phyloP scores from a whole-genome alignment of 2,888 invertebrate species.

The Spatulosminthurus flaviceps region DNA sequence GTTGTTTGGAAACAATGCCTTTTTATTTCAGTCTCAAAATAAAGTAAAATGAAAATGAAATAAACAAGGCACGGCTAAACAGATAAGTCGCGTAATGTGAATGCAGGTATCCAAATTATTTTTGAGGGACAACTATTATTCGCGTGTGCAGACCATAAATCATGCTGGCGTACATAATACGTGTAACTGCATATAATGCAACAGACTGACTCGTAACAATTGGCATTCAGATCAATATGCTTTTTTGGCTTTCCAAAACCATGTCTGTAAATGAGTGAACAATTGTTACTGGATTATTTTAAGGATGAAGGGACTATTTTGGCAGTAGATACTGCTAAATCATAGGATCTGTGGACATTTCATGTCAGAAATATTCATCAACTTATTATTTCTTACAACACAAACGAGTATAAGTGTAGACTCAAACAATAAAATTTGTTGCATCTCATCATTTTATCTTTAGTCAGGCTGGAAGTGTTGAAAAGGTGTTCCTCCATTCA shows the following conservation, averaged over 20 bases:
- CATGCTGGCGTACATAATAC: not conserved
- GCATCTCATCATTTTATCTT: not conserved
- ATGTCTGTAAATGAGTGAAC: too few species aligned
- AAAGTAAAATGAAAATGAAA: conserved; percentile 29
- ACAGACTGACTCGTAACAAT: not conserved
- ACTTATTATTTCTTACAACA: conserved; percentile 25
- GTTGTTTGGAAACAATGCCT: conserved; percentile 43
- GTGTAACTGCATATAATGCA: too few species aligned
- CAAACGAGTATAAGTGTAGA: conserved; percentile 25
- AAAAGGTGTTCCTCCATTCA: not conserved
- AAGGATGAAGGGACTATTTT: not conserved
- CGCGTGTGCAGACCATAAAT: too few species aligned
- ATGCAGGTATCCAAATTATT: conserved; percentile 10
- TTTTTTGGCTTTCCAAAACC: too few species aligned
- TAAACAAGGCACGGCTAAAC: conserved; percentile 34
- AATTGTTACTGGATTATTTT: too few species aligned
- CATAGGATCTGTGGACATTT: not conserved
- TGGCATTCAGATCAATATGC: too few species aligned
- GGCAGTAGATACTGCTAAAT: not conserved
- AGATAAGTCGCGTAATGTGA: conserved; percentile 20
- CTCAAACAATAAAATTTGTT: conserved; percentile 13
- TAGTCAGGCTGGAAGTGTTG: conserved; percentile 22
- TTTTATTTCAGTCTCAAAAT: conserved; percentile 31
- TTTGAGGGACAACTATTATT: not conserved
- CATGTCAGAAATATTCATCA: conserved; percentile 19